Evolutionary conservation across 2,113 vertebrate species (phyloP), one percentile per base, ranked within the genome.

Genomic region (Gadus macrocephalus): DNA sequence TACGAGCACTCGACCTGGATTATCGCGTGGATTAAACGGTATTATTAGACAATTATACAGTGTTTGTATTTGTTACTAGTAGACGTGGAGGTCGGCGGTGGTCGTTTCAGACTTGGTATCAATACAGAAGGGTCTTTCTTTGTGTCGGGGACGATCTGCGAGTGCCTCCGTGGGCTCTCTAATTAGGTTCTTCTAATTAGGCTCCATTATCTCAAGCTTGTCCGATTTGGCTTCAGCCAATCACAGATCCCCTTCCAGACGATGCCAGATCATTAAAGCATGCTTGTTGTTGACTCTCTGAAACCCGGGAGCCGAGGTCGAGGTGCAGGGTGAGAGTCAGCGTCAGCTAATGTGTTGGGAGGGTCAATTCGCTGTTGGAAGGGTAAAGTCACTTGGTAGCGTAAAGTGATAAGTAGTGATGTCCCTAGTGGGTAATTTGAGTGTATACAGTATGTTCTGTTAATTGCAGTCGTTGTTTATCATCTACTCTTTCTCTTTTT

Each of bases 161-260:
- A 25, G 2, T 25, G 2, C 6, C 31, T 35, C 31, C 31, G 31
- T 35, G 31, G 31, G 31, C 6, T 35, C 31, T 35, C 31, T 35
- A 7, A 35, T 83, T 78, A 68, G 49, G 15, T 25, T 70, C 62
- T 58, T 35, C 31, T 35, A 7, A 35, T 83, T 78, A 68, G 49
- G 15, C 27, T 70, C 62, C 60, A 74, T 83, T 63, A 42, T 61
- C 68, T 76, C 11, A 77, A 86, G 70, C 31, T 35, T 35, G 31
- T 35, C 2, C 4, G 31, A 35, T 35, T 35, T 35, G 42, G 42
- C 78, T 80, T 77, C 27, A 78, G 80, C 82, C 86, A 86, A 83
- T 87, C 85, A 85, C 78, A 67, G 27, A 3, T 64, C 61, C 22
- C 38, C 67, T 63, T 63, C 28, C 11, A 2, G 28, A 20, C 42